Evolutionary conservation across 2,113 vertebrate species (phyloP).

Genomic region (Hiodon tergisus): DNA sequence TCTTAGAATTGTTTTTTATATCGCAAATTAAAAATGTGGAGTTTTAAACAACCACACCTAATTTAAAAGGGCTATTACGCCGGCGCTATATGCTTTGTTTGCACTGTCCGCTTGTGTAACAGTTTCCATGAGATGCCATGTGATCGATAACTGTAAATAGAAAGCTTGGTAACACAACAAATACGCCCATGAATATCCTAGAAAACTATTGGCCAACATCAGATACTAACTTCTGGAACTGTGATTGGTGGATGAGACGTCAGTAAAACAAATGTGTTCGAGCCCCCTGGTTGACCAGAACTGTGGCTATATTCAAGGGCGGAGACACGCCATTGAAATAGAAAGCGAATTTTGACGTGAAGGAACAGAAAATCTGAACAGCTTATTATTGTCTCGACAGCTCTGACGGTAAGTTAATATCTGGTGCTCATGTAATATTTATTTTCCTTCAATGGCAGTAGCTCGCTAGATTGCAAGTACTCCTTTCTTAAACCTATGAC

Average conservation of each 20-base stretch:
- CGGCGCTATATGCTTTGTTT: too few relatives aligned
- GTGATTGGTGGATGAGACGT: not conserved
- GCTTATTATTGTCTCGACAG: not conserved
- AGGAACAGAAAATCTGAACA: not conserved
- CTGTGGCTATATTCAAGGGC: too few relatives aligned
- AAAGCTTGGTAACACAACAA: not conserved
- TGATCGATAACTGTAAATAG: not conserved
- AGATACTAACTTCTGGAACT: not conserved
- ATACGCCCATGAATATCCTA: not conserved
- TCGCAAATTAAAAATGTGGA: too few relatives aligned
- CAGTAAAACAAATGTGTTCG: not conserved
- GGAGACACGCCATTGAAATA: not conserved
- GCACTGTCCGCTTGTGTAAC: too few relatives aligned
- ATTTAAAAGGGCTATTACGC: too few relatives aligned
- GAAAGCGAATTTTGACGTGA: not conserved
- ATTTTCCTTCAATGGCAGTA: not conserved
- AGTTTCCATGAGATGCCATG: too few relatives aligned
- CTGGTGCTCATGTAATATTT: not conserved
- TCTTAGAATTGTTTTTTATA: too few relatives aligned
- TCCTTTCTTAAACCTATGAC: too few relatives aligned
- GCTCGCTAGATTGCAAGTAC: too few relatives aligned
- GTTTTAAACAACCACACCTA: too few relatives aligned
- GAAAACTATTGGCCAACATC: not conserved
- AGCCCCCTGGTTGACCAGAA: not conserved
- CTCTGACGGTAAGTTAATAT: not conserved